Evolutionary conservation across 2,113 vertebrate genomes (phyloP).

Genomic region (Lanius ludovicianus): DNA sequence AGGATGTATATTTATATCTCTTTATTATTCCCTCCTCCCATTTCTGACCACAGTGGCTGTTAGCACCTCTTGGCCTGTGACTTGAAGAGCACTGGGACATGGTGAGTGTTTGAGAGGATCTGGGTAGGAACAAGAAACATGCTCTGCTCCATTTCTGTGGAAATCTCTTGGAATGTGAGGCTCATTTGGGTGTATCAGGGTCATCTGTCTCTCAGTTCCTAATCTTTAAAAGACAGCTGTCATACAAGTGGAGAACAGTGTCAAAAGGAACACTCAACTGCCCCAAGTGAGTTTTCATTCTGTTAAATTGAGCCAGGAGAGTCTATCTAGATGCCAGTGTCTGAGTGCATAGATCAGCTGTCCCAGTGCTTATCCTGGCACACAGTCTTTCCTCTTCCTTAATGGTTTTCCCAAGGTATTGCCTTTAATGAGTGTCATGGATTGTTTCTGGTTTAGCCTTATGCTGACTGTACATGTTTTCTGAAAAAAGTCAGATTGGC

Average conservation of each 20-base stretch:
- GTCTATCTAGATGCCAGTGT: neutral
- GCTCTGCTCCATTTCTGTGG: neutral
- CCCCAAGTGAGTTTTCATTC: neutral
- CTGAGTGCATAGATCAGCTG: neutral
- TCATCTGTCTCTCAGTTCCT: neutral
- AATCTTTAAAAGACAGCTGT: neutral
- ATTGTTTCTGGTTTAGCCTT: neutral
- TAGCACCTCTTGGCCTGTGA: neutral
- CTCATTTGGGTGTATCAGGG: neutral
- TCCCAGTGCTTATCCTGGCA: neutral
- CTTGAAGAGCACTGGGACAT: neutral
- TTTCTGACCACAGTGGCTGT: neutral
- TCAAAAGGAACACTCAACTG: neutral
- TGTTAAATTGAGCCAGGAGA: neutral
- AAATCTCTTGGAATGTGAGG: neutral
- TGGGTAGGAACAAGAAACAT: accelerated
- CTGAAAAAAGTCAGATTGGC: neutral
- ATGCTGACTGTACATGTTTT: neutral
- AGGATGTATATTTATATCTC: neutral
- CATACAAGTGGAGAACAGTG: neutral
- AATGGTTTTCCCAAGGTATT: neutral
- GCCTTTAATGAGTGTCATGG: neutral
- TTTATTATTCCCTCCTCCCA: neutral
- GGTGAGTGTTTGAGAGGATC: neutral
- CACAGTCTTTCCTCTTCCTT: neutral